Evolutionary conservation across 2,113 vertebrate species (phyloP), one percentile per base, ranked within the genome.

Genomic region (Proterorhinus semilunaris): DNA sequence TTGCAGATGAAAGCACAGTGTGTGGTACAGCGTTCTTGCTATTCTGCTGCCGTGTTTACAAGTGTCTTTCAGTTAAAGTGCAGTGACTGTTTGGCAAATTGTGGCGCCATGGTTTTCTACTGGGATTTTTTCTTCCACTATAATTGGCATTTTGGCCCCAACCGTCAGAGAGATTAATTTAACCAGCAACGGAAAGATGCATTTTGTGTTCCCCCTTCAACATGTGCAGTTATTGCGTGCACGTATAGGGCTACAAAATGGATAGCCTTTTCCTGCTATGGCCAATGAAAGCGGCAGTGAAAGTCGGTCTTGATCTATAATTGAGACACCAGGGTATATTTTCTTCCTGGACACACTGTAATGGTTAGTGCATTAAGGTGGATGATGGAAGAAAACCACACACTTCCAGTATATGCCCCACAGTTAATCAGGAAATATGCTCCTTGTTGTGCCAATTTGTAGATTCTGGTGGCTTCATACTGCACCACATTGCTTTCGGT

Each of bases 251-350:
- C 87, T 88, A 87, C 82, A 87, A 90, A 88, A 90, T 87, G 79
- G 85, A 87, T 82, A 78, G 83, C 82, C 83, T 81, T 87, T 90
- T 88, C 81, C 81, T 87, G 89, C 89, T 87, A 88, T 83, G 82
- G 76, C 66, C 84, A 80, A 64, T 8, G 79, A 80, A 83, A 81
- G 64, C 81, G 76, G 79, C 75, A 66, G 55, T 55, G 70, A 75
- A 79, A 72, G 82, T 83, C 80, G 71, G 84, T 84, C 82, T 77
- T 80, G 70, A 78, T 76, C 82, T 86, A 83, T 90, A 91, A 91
- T 90, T 91, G 90, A 89, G 87, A 89, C 88, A 89, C 87, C 71
- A 82, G 84, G 88, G 90, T 88, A 83, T 89, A 86, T 86, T 88
- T 79, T 84, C 76, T 86, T 86, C 86, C 86, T 84, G 82, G 83